phyloP scores from a whole-genome alignment of 1,140 invertebrate species.

The Eufriesea mexicana region DNA sequence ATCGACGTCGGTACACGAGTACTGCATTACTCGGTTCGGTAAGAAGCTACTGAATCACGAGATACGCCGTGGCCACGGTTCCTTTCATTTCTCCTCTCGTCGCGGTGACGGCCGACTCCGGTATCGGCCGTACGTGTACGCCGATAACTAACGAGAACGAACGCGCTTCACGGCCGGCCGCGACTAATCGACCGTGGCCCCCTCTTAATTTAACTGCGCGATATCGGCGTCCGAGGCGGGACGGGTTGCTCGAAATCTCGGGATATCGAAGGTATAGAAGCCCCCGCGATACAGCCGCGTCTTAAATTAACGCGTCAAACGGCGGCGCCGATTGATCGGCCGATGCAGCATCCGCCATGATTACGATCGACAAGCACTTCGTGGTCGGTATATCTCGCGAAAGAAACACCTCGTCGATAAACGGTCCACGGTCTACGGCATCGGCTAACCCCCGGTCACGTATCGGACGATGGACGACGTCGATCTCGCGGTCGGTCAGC shows the following conservation, averaged over 20 bases:
- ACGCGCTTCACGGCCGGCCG: conserved; percentile 63
- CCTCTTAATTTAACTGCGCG: conserved; percentile 71
- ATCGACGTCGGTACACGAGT: conserved; percentile 73
- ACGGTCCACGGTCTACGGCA: neutral
- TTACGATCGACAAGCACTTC: neutral
- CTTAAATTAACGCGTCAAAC: conserved; percentile 9
- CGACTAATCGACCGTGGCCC: conserved; percentile 68
- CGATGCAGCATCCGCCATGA: neutral
- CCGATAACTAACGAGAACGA: conserved; percentile 75
- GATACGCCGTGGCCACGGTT: conserved; percentile 58
- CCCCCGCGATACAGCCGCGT: neutral
- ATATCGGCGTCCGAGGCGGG: conserved; percentile 25
- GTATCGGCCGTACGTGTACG: conserved; percentile 63
- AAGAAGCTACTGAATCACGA: conserved; percentile 77
- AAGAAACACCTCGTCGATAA: neutral
- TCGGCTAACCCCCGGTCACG: too few species aligned
- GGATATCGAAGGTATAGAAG: conserved; percentile 29
- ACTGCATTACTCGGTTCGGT: conserved; percentile 76
- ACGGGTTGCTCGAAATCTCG: conserved; percentile 30
- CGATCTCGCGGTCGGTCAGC: too few species aligned
- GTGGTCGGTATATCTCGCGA: neutral
- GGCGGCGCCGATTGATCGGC: neutral
- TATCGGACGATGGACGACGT: too few species aligned
- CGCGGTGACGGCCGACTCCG: conserved; percentile 54
- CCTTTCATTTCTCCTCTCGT: conserved; percentile 62